Evolutionary conservation across 2,888 invertebrate species (phyloP).

Genomic region (Trachelus stipa): DNA sequence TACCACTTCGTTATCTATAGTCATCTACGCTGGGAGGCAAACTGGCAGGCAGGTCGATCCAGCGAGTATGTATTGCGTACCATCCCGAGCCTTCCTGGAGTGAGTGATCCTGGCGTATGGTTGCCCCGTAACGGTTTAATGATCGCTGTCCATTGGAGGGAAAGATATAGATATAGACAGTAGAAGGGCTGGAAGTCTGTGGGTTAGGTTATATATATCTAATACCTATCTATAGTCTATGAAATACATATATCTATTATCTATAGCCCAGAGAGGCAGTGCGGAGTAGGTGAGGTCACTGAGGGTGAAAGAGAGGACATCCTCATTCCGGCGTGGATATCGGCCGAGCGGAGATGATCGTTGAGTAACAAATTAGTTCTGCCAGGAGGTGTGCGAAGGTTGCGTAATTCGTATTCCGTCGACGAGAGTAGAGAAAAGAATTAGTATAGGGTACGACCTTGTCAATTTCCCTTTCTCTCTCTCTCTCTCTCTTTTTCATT

Average conservation of each 20-base stretch:
- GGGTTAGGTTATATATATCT: neutral
- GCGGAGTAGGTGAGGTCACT: slow-evolving; percentile 25
- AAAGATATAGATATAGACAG: neutral
- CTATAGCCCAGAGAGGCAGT: slow-evolving; percentile 1
- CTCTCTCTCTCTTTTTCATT: too few species aligned
- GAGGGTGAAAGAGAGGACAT: slow-evolving; percentile 55
- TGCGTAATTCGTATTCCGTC: slow-evolving; percentile 39
- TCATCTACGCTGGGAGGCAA: neutral
- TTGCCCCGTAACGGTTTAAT: slow-evolving; percentile 7
- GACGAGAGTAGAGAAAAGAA: neutral
- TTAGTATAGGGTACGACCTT: neutral
- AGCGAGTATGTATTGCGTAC: neutral
- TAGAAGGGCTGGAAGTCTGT: neutral
- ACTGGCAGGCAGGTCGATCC: neutral
- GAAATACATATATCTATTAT: slow-evolving; percentile 6
- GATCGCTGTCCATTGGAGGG: neutral
- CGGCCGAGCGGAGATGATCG: slow-evolving; percentile 59
- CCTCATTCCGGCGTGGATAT: slow-evolving; percentile 57
- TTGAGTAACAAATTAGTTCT: slow-evolving; percentile 63
- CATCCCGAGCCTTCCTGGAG: neutral
- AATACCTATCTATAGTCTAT: neutral
- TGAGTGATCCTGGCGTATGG: neutral
- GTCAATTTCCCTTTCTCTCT: neutral
- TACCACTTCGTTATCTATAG: neutral
- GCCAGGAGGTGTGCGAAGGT: slow-evolving; percentile 53